Percentiles rank a stretch among this genome's conserved stretches.
These are phyloP conservation scores for Callocephalon fimbriatum DNA, from an alignment of 2,113 vertebrate genomes.

Conservation along the genomic window DNA sequence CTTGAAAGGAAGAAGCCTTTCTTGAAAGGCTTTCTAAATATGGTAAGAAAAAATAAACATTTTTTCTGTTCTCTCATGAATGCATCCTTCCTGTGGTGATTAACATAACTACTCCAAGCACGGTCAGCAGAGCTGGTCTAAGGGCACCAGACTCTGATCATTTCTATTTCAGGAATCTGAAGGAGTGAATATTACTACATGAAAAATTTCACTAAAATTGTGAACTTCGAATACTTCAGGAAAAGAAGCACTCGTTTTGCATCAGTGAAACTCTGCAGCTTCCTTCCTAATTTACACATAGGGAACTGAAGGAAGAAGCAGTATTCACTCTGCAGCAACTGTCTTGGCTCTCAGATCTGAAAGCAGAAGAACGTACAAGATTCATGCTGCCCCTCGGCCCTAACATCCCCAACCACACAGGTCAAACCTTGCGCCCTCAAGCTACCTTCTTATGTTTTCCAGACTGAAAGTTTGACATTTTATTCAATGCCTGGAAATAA, in stretches of 20 bases:
- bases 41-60: background rate
- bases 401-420: slow-evolving; percentile 12
- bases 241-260: background rate
- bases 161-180: background rate
- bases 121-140: background rate
- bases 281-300: slow-evolving; percentile 27
- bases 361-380: slow-evolving; percentile 41
- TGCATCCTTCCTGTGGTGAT: background rate
- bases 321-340: background rate
- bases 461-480: slow-evolving; percentile 42
- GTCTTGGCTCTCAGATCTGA: slow-evolving; percentile 54
- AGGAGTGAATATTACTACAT: background rate
- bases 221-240: background rate
- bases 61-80: background rate
- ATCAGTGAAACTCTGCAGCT: background rate
- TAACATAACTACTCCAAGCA: background rate
- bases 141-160: background rate
- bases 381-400: background rate
- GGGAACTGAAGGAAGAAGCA: slow-evolving; percentile 29
- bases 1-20: background rate
- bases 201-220: background rate
- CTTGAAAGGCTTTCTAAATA: background rate
- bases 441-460: background rate
- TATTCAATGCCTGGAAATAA: slow-evolving; percentile 36
- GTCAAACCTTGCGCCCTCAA: slow-evolving; percentile 39